Evolutionary conservation across 1,140 invertebrate genomes (phyloP), one percentile per base, ranked within the genome.

Genomic region (Pomacea maculata): DNA sequence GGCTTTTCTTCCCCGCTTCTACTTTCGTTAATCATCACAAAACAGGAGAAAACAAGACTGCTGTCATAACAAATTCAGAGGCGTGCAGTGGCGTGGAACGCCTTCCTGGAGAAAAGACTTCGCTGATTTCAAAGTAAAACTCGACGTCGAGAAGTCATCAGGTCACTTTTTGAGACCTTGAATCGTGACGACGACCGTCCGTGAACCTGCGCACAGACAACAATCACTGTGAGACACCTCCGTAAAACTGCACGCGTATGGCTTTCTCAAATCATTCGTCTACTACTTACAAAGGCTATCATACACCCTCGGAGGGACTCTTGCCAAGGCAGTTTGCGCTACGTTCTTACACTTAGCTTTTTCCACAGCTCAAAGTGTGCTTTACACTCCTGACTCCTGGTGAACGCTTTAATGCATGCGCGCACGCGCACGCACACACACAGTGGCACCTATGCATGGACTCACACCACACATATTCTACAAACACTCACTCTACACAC

Each of bases 131-230:
- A 2, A 6, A 45, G 0, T 0, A 45, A 45, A 45, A 45, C 34
- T 45, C 34, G 34, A 45, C 34, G 34, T 45, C 57, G 11, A 2
- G 57, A 61, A 61, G 15, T 54, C 14, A 75, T 65, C 63, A 75
- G 70, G 45, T 83, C 34, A 83, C 68, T 83, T 83, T 70, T 72
- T 79, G 11, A 80, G 29, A 15, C 97, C 97, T 84, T 97, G 97
- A 89, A 98, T 92, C 80, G 96, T 98, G 86, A 97, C 95, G 83
- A 97, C 95, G 88, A 97, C 92, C 93, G 97, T 98, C 82, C 97
- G 94, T 88, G 96, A 97, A 82, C 97, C 97, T 86, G 96, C 64
- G 75, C 80, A 74, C 45, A 81, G 70, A 84, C 68, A 6, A 78
- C 10, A 65, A 74, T 79, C 75, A 25, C 14, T 71, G 15, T 3